phyloP scores from a whole-genome alignment of 2,797 vertebrate species.

The Darevskia mixta region DNA sequence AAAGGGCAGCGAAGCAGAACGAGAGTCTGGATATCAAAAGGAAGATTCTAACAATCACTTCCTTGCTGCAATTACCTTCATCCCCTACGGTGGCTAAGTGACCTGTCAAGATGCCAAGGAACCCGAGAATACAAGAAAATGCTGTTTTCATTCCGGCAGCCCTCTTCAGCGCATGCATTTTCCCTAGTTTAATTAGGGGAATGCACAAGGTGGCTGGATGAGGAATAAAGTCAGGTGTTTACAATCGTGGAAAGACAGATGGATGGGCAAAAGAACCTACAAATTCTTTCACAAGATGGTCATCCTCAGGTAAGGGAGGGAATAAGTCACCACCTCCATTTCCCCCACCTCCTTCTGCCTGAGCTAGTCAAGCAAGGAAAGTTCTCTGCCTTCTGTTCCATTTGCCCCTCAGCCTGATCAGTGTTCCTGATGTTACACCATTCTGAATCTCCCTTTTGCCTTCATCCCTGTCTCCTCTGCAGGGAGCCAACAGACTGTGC shows the following conservation, averaged over 20 bases:
- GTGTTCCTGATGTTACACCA: background rate
- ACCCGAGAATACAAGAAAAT: conserved; percentile 40
- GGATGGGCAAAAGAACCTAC: background rate
- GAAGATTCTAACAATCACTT: conserved; percentile 62
- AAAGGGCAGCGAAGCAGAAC: conserved; percentile 35
- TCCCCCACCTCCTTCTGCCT: background rate
- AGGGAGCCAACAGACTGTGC: background rate
- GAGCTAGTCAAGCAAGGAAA: background rate
- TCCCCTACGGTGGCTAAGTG: conserved; percentile 64
- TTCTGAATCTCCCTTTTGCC: background rate
- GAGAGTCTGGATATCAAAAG: conserved; percentile 60
- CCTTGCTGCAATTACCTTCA: conserved; percentile 64
- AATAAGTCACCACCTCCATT: background rate
- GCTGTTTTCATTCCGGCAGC: conserved; percentile 38
- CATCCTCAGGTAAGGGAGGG: background rate
- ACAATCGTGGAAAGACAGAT: conserved; percentile 9
- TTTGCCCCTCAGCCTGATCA: background rate
- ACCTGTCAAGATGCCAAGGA: conserved; percentile 68
- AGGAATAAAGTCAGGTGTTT: background rate
- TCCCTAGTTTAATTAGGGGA: conserved; percentile 40
- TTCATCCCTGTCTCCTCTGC: background rate
- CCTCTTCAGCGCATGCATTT: conserved; percentile 31
- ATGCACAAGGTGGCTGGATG: conserved; percentile 26
- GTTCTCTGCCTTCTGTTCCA: background rate
- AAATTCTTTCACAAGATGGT: background rate